Conservation (phyloP, 2,888 invertebrate species). For the Troides helena region DNA sequence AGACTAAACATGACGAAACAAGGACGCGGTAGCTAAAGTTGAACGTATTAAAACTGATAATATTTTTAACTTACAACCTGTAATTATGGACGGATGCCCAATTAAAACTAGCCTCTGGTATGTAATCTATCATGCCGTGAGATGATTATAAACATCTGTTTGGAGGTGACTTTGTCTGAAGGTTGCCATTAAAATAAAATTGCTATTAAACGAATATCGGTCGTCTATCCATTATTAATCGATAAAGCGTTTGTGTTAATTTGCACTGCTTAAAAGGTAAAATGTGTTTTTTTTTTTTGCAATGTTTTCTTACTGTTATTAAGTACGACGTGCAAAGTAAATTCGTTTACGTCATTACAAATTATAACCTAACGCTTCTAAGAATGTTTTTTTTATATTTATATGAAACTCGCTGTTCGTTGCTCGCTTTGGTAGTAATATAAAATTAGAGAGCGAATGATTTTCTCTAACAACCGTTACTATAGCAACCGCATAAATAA, state of each 20-base stretch:
- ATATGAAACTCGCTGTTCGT: no score
- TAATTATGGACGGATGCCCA: slow-evolving; percentile 44
- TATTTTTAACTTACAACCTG: slow-evolving; percentile 36
- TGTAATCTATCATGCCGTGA: slow-evolving; percentile 40
- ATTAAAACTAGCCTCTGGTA: slow-evolving; percentile 41
- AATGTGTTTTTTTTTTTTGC: not conserved
- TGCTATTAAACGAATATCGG: slow-evolving; percentile 20
- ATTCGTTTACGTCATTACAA: not conserved
- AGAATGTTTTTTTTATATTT: no score
- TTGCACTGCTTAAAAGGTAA: not conserved
- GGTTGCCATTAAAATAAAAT: slow-evolving; percentile 38
- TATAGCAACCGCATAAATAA: no score
- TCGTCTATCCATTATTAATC: slow-evolving; percentile 11
- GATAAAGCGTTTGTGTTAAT: slow-evolving; percentile 3
- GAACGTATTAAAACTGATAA: slow-evolving; percentile 42
- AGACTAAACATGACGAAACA: slow-evolving; percentile 56
- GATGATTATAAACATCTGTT: slow-evolving; percentile 36
- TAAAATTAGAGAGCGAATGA: no score
- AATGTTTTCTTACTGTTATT: not conserved
- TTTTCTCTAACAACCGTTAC: no score
- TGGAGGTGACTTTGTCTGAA: slow-evolving; percentile 45
- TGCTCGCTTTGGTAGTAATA: no score
- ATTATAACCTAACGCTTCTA: no score
- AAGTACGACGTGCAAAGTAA: not conserved
- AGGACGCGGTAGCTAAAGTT: slow-evolving; percentile 40